Evolutionary conservation across 2,113 vertebrate genomes (phyloP), one percentile per base, ranked within the genome.

Genomic region (Nyctereutes procyonoides): DNA sequence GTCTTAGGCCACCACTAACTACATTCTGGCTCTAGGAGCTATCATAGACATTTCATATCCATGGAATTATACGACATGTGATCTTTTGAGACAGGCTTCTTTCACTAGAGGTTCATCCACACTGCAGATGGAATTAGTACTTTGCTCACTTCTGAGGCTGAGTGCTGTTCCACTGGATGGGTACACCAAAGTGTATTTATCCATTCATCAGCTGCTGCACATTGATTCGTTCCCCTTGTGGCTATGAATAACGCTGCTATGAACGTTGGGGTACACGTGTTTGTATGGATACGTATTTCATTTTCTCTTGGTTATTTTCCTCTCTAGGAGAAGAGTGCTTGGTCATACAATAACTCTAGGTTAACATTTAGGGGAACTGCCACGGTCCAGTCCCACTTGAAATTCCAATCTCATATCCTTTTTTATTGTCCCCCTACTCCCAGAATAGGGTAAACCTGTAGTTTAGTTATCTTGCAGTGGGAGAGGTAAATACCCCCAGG

Each of bases 341-440:
- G 65, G 53, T 91, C 77, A 32, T 16, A 84, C 16, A 15, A 10
- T 53, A 90, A 80, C 32, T 48, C 43, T 55, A 14, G 55, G 2
- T 26, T 82, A 77, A 79, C 11, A 43, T 88, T 93, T 88, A 73
- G 65, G 79, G 73, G 81, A 96, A 71, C 43, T 58, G 53, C 85
- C 69, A 69, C 48, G 88, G 82, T 58, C 35, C 19, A 79, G 51
- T 83, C 38, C 30, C 53, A 80, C 53, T 82, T 88, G 86, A 91
- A 93, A 69, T 80, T 73, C 53, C 87, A 96, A 53, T 71, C 63
- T 69, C 51, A 24, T 77, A 48, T 81, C 51, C 43, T 94, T 88
- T 76, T 53, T 65, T 67, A 51, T 20, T n/a, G 79, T 38, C 81
- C 16, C 67, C 19, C n/a, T 84, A 63, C n/a, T 92, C 3, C n/a